Evolutionary conservation across 2,888 invertebrate genomes (phyloP), one percentile per base, ranked within the genome.

Genomic region (Entomobrya multifasciata): DNA sequence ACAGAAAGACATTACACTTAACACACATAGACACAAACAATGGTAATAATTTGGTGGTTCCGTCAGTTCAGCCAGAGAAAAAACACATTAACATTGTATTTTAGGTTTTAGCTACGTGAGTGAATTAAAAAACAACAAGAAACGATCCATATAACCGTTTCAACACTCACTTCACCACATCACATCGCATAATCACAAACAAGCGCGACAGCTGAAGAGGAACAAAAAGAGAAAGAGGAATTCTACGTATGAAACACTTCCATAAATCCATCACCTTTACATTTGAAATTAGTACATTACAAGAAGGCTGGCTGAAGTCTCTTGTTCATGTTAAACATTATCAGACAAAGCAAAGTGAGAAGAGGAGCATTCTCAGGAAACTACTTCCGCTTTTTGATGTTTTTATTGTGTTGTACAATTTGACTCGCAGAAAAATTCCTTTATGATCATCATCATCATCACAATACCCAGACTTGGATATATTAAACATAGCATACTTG

Each of bases 201-300:
- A 41, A 72, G n/a, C 25, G 6, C 30, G 76, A 76, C 76, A 76
- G 62, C 60, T 41, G 41, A 62, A 55, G 57, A 60, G 25, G 47
- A n/a, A 17, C 47, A 10, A 47, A 20, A 49, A n/a, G 27, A 11
- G 25, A 27, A 17, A 72, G 25, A 72, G 27, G 72, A 72, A 84
- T 84, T 77, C 70, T 55, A 78, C 44, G 67, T 67, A 77, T 44
- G 67, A 41, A 41, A 67, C 67, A 67, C 60, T 78, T 70, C 60
- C 78, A 85, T 85, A 78, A 85, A 85, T 85, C 85, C 72, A 85
- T 85, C 85, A 85, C 85, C 85, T 85, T 79, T 72, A 72, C 79
- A 79, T 72, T 85, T 78, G 70, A 85, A 85, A 79, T 79, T 85
- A 72, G 78, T 49, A 57, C 76, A 55, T 55, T 25, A 55, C 55